phyloP scores from a whole-genome alignment of 2,888 invertebrate species.

The Colostygia pectinataria region DNA sequence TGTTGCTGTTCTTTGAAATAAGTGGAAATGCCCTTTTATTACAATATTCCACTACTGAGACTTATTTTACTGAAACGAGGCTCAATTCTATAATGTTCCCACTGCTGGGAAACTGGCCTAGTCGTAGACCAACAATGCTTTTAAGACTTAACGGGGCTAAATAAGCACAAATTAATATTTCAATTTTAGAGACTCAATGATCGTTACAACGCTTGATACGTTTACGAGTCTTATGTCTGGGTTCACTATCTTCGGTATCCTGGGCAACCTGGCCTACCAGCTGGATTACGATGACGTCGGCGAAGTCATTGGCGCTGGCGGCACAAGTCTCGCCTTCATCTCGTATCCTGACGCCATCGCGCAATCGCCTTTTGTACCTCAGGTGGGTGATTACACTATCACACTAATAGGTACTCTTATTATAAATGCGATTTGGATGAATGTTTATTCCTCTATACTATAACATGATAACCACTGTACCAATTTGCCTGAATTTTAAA shows the following conservation, averaged over 20 bases:
- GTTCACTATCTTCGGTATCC: constrained; percentile 90
- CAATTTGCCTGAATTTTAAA: no score
- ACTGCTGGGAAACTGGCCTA: no score
- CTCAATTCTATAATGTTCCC: no score
- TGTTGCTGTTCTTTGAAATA: neutral
- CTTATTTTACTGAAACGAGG: no score
- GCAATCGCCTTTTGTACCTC: constrained; percentile 88
- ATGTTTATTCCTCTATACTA: no score
- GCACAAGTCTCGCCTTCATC: constrained; percentile 91
- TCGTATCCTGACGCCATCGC: constrained; percentile 93
- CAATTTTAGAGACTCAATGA: constrained; percentile 87
- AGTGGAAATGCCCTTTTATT: no score
- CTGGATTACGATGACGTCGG: constrained; percentile 82
- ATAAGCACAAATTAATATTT: neutral
- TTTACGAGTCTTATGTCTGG: constrained; percentile 92
- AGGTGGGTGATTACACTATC: constrained; percentile 67
- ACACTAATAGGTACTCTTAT: no score
- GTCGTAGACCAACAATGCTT: no score
- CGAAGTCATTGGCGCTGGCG: constrained; percentile 87
- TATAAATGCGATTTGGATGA: no score
- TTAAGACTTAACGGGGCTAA: no score
- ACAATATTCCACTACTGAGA: no score
- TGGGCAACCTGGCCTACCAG: constrained; percentile 90
- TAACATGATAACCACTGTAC: no score
- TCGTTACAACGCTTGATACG: constrained; percentile 91